These are phyloP conservation scores for Lamellibrachia satsuma DNA, from an alignment of 2,888 invertebrate species.

Conservation along the genomic window DNA sequence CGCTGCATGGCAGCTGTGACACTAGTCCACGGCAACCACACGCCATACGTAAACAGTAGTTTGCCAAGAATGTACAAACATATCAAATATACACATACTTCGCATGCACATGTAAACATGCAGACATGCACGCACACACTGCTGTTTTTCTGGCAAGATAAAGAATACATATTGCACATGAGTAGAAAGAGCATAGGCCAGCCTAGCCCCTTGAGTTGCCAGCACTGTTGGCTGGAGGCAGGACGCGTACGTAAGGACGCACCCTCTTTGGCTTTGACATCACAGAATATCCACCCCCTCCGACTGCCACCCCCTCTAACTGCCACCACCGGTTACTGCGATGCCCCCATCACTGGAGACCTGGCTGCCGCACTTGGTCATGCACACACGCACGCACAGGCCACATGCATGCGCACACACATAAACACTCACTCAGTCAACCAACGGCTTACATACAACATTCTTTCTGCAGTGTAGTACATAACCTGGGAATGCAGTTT, in stretches of 20 bases:
- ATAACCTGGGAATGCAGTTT: not conserved
- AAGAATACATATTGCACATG: constrained; percentile 6
- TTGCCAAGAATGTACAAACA: constrained; percentile 17
- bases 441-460: not conserved
- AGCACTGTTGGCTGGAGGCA: not conserved
- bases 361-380: not conserved
- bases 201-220: not conserved
- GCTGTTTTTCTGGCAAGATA: not conserved
- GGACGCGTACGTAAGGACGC: not conserved
- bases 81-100: constrained; percentile 13
- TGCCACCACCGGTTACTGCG: not conserved
- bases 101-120: not conserved
- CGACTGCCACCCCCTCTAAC: not conserved
- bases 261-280: not conserved
- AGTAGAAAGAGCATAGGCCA: not conserved
- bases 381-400: not conserved
- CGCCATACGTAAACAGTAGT: constrained; percentile 1
- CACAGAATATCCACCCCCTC: not conserved
- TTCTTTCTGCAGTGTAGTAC: not conserved
- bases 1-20: constrained; percentile 2
- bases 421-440: not conserved
- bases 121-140: not conserved
- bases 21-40: not conserved
- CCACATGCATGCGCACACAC: not conserved
- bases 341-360: not conserved